Percentiles rank a stretch among this genome's conserved stretches.
phyloP scores from a whole-genome alignment of 2,113 vertebrate species.

The Elephas maximus region DNA sequence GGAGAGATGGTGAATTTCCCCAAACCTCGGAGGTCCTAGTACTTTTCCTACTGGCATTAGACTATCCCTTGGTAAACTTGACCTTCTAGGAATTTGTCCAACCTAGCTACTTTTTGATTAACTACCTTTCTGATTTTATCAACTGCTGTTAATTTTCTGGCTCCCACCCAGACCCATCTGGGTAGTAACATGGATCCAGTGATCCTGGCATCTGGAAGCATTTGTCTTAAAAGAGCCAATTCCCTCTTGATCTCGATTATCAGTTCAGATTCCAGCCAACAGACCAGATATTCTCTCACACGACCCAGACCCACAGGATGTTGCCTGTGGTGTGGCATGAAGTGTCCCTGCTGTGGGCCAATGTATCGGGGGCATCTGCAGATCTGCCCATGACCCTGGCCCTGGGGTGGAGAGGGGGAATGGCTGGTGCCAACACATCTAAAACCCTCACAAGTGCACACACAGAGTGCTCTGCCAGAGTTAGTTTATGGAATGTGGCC shows the following conservation, averaged over 20 bases:
- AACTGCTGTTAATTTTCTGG: slow-evolving; percentile 84
- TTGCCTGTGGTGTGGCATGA: background rate
- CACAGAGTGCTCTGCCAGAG: no score
- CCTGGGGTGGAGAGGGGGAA: no score
- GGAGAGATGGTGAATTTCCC: background rate
- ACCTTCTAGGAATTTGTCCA: slow-evolving; percentile 71
- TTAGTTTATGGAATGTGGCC: background rate
- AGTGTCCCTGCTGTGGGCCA: slow-evolving; percentile 21
- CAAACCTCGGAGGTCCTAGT: slow-evolving; percentile 17
- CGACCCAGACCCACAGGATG: background rate
- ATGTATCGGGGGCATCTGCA: background rate
- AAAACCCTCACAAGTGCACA: background rate
- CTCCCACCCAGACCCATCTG: slow-evolving; percentile 84
- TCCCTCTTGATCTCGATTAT: slow-evolving; percentile 75
- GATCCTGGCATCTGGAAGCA: slow-evolving; percentile 83
- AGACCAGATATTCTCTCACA: slow-evolving; percentile 25
- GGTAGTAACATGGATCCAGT: slow-evolving; percentile 79
- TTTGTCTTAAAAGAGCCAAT: slow-evolving; percentile 83
- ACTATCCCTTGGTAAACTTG: background rate
- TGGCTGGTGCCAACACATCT: background rate
- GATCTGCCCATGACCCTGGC: background rate
- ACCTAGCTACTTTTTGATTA: slow-evolving; percentile 77
- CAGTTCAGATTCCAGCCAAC: slow-evolving; percentile 74
- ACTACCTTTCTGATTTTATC: slow-evolving; percentile 84
- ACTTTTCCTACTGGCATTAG: background rate